Evolutionary conservation across 37 sponge, comb jelly and placozoan genomes (phyloP).

Genomic region (Sycon ciliatum): DNA sequence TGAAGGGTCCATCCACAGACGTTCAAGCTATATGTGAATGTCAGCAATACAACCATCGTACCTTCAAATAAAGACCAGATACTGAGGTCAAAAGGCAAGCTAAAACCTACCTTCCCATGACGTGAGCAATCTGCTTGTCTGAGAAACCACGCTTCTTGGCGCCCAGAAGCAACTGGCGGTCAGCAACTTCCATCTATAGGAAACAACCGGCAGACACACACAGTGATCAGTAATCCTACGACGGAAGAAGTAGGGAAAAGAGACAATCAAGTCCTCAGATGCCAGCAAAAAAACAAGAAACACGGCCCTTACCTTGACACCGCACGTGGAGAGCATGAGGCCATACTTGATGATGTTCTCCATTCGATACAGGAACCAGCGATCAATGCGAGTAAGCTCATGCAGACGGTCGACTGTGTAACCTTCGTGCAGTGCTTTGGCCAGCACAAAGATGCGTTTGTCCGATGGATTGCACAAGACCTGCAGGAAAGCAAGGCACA

Average conservation of each 20-base stretch:
- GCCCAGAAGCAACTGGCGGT: conserved; percentile 41
- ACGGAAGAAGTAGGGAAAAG: neutral
- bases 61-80: too few relatives aligned
- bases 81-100: too few relatives aligned
- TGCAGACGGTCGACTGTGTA: conserved; percentile 65
- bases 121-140: conserved; percentile 86
- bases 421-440: conserved; percentile 64
- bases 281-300: neutral
- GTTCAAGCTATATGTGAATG: neutral
- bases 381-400: conserved; percentile 78
- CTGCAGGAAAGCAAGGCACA: conserved; percentile 27
- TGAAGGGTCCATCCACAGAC: neutral
- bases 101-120: conserved; percentile 41
- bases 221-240: too few relatives aligned
- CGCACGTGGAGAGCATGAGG: conserved; percentile 22
- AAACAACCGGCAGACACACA: too few relatives aligned
- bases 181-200: conserved; percentile 24
- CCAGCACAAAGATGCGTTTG: conserved; percentile 83
- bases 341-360: conserved; percentile 64
- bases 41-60: too few relatives aligned
- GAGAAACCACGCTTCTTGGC: conserved; percentile 89
- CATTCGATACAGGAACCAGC: conserved; percentile 88
- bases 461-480: conserved; percentile 82
- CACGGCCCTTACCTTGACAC: conserved; percentile 39
- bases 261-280: neutral